Conservation (phyloP, 2,888 invertebrate genomes). For the Agriopis aurantiaria region DNA sequence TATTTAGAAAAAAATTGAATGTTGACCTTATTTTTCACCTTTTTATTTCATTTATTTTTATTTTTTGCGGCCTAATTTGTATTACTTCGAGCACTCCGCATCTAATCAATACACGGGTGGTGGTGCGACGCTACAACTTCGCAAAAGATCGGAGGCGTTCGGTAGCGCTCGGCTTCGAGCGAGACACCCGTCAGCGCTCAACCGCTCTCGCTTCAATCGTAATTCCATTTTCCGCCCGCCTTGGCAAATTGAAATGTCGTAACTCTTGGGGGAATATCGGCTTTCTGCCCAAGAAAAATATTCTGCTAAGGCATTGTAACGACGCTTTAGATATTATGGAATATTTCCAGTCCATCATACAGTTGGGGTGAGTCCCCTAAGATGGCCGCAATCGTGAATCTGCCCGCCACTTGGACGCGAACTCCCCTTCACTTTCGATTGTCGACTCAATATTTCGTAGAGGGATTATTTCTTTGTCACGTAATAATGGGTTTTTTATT, state of each 20-base stretch:
- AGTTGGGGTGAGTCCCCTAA: slow-evolving; percentile 73
- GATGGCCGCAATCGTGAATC: slow-evolving; percentile 76
- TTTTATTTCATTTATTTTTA: background rate
- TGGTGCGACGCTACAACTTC: slow-evolving; percentile 71
- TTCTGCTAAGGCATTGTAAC: slow-evolving; percentile 84
- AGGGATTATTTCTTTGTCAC: slow-evolving; percentile 52
- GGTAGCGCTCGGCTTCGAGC: slow-evolving; percentile 62
- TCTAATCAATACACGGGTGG: slow-evolving; percentile 85
- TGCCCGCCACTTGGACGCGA: slow-evolving; percentile 69
- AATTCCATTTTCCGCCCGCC: slow-evolving; percentile 87
- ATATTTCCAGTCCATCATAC: slow-evolving; percentile 83
- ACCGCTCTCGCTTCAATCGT: slow-evolving; percentile 84
- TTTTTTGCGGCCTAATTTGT: slow-evolving; percentile 86
- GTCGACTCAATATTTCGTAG: slow-evolving; percentile 55
- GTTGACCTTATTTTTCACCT: background rate
- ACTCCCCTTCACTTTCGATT: slow-evolving; percentile 63
- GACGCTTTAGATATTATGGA: slow-evolving; percentile 81
- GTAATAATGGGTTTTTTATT: slow-evolving; percentile 49
- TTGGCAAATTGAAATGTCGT: slow-evolving; percentile 88
- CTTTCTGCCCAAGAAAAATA: slow-evolving; percentile 86
- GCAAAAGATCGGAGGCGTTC: slow-evolving; percentile 66
- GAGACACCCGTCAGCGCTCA: slow-evolving; percentile 67
- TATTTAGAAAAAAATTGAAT: background rate
- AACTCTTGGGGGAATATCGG: slow-evolving; percentile 87
- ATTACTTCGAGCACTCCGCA: slow-evolving; percentile 85